Evolutionary conservation across 2,113 vertebrate species (phyloP), one percentile per base, ranked within the genome.

Genomic region (Glaucidium brasilianum): DNA sequence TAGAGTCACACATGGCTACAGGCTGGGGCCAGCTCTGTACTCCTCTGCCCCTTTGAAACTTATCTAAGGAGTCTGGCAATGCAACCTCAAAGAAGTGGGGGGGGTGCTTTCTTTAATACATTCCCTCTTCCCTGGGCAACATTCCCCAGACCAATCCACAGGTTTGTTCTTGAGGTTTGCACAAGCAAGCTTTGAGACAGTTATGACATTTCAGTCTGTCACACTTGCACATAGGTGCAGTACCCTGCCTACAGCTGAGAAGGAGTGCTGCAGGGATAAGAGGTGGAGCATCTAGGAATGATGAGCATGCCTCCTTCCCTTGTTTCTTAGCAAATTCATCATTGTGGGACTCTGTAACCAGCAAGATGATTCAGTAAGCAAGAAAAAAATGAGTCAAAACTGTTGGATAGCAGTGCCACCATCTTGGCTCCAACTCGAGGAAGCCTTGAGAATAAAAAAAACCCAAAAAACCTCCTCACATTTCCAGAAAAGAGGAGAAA

Each of bases 281-380:
- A 59, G 83, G 19, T 0, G 1, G 16, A 60, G 45, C 25, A 3
- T 29, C n/a, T 66, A 37, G 50, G 23, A 90, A 21, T 0, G 0
- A 41, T 1, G 3, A 23, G 7, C 5, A 1, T 34, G 29, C 11
- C n/a, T 74, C 53, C 43, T 88, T 90, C 45, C 22, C 85, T 68
- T 2, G 0, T 58, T 74, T 94, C 39, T 30, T 39, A 43, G 43
- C 0, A 0, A 80, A 72, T 56, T 60, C 2, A 1, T 69, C 50
- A 14, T 22, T 1, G 1, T 23, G 35, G 41, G 34, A 62, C 83
- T 64, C 67, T 35, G 30, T 52, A 86, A 62, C 34, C 55, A 84
- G 49, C 12, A 49, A 64, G 49, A 3, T 39, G 34, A 62, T 74
- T 77, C 75, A 56, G 63, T 56, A 73, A 80, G 55, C 32, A 69